These are phyloP conservation scores for Hermatobates lingyangjiaoensis DNA, from an alignment of 1,140 invertebrate species.

Conservation along the genomic window DNA sequence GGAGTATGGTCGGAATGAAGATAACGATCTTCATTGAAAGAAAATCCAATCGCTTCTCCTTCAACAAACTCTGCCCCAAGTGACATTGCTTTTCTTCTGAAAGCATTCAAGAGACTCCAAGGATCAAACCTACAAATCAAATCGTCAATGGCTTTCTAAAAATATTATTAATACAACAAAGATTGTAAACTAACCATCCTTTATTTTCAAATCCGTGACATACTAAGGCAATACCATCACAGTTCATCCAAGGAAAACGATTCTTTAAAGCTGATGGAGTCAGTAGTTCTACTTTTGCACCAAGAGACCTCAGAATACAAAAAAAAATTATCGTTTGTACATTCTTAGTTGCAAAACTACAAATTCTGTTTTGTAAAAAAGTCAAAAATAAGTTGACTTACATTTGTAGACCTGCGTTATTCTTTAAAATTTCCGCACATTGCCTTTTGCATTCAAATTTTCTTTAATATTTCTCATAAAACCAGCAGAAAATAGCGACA, in stretches of 20 bases:
- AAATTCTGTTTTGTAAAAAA: neutral
- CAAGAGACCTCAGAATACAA: conserved; percentile 36
- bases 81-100: conserved; percentile 55
- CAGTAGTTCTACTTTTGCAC: conserved; percentile 61
- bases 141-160: no score
- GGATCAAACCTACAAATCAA: conserved; percentile 56
- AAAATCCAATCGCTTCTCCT: conserved; percentile 59
- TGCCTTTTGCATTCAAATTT: conserved; percentile 47
- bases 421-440: conserved; percentile 45
- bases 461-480: conserved; percentile 69
- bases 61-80: conserved; percentile 58
- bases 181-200: conserved; percentile 36
- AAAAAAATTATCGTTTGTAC: no score
- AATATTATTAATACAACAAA: no score
- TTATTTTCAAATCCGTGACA: conserved; percentile 46
- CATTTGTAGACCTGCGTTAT: conserved; percentile 62
- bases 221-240: conserved; percentile 54
- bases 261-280: conserved; percentile 40
- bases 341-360: neutral
- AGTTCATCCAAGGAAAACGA: conserved; percentile 84
- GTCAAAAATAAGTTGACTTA: conserved; percentile 18
- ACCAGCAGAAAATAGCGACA: conserved; percentile 75
- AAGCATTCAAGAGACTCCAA: conserved; percentile 53
- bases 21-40: no score
- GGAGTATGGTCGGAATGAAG: no score